These are phyloP conservation scores for Acinonyx jubatus DNA, from an alignment of 2,113 vertebrate species.

Conservation along the genomic window DNA sequence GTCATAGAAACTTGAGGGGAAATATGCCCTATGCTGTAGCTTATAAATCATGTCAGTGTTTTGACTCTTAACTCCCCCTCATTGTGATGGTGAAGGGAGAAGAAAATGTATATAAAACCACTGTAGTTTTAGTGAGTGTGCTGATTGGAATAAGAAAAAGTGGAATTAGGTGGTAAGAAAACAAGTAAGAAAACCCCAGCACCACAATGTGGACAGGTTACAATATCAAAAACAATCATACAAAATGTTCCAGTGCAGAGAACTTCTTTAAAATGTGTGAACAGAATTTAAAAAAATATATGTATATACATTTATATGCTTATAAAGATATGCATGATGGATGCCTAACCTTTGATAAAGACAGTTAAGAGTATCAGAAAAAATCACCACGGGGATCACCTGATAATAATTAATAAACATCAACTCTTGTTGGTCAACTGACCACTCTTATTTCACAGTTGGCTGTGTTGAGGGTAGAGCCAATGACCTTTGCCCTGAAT, in stretches of 20 bases:
- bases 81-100: background rate
- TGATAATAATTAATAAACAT: conserved; percentile 86
- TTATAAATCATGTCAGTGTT: background rate
- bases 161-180: conserved; percentile 79
- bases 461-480: conserved; percentile 79
- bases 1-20: background rate
- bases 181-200: background rate
- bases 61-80: background rate
- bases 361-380: conserved; percentile 80
- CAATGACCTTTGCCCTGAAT: conserved; percentile 85
- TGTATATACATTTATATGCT: background rate
- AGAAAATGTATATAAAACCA: conserved; percentile 5
- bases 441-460: conserved; percentile 85
- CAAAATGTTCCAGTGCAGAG: conserved; percentile 76
- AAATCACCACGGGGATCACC: conserved; percentile 71
- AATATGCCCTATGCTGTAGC: background rate
- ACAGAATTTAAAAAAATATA: conserved; percentile 71
- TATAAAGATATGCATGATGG: conserved; percentile 42
- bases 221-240: conserved; percentile 76
- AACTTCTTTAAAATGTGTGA: conserved; percentile 80
- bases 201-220: conserved; percentile 46
- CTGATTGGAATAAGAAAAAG: conserved; percentile 77
- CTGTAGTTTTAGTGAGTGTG: conserved; percentile 68
- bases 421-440: conserved; percentile 74
- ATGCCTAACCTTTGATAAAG: conserved; percentile 73